Percentiles rank a stretch among this genome's conserved stretches.
phyloP scores from a whole-genome alignment of 2,797 vertebrate species.

The Clarias fuscus region DNA sequence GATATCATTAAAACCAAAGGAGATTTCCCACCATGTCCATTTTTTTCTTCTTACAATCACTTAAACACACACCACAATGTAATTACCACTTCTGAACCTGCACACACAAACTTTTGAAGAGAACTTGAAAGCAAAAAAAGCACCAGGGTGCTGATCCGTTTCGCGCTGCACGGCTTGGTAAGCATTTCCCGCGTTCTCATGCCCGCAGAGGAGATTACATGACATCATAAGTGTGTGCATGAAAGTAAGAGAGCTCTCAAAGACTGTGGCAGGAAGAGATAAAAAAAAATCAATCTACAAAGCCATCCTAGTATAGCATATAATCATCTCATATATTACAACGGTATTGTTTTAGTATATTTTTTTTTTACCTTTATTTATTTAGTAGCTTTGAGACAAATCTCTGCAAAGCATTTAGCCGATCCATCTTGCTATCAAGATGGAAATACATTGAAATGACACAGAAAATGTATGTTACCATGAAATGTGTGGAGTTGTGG shows the following conservation, averaged over 20 bases:
- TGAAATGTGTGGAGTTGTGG: too few species aligned
- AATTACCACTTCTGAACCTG: not conserved
- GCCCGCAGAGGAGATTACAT: constrained; percentile 1
- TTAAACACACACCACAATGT: not conserved
- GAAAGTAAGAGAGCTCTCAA: constrained; percentile 18
- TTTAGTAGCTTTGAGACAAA: too few species aligned
- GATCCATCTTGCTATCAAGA: too few species aligned
- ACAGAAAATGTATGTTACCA: too few species aligned
- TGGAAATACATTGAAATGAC: too few species aligned
- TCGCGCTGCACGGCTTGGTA: not conserved
- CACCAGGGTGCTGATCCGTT: not conserved
- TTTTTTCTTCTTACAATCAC: not conserved
- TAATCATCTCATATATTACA: too few species aligned
- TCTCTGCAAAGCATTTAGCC: too few species aligned
- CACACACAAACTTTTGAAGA: not conserved
- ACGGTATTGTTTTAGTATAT: too few species aligned
- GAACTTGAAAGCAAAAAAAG: not conserved
- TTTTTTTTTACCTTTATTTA: too few species aligned
- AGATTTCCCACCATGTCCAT: not conserved
- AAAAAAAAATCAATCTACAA: too few species aligned
- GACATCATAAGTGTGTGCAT: not conserved
- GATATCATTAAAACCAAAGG: not conserved
- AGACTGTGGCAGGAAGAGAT: not conserved
- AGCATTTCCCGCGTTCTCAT: not conserved
- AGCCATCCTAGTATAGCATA: not conserved